Conservation (phyloP, 1,140 invertebrate species). For the Brachystomella parvula region DNA sequence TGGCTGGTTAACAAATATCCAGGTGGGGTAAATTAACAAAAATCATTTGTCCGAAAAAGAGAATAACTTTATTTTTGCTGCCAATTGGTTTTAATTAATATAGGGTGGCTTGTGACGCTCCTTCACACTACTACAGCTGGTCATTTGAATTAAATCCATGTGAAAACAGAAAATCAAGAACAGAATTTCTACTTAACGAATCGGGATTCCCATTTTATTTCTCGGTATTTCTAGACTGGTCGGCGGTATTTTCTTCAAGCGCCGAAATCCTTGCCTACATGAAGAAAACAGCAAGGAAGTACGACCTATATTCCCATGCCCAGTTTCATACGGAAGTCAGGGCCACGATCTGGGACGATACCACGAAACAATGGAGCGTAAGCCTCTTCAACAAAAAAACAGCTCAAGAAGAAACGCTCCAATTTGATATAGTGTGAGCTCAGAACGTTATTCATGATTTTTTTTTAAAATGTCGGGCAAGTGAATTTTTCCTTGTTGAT, state of each 20-base stretch:
- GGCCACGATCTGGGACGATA: conserved; percentile 17
- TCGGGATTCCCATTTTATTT: background rate
- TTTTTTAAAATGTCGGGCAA: too few species aligned
- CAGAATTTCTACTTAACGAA: background rate
- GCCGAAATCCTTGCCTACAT: conserved; percentile 27
- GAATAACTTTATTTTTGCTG: background rate
- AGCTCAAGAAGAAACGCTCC: background rate
- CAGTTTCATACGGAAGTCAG: conserved; percentile 22
- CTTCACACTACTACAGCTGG: conserved; percentile 22
- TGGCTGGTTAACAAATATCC: conserved; percentile 31
- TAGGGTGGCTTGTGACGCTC: conserved; percentile 24
- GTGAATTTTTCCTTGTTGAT: too few species aligned
- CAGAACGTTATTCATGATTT: too few species aligned
- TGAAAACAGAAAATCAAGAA: conserved; percentile 1
- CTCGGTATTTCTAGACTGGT: conserved; percentile 25
- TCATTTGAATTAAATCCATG: conserved; percentile 34
- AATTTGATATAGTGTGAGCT: conserved; percentile 22
- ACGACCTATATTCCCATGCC: conserved; percentile 17
- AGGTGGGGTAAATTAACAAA: background rate
- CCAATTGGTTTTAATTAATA: background rate
- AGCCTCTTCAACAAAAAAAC: background rate
- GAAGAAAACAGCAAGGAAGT: conserved; percentile 13
- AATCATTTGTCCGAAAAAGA: background rate
- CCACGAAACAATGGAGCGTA: conserved; percentile 19
- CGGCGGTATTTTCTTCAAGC: conserved; percentile 19